Evolutionary conservation across 2,797 vertebrate species (phyloP).

Genomic region (Ispidina picta): DNA sequence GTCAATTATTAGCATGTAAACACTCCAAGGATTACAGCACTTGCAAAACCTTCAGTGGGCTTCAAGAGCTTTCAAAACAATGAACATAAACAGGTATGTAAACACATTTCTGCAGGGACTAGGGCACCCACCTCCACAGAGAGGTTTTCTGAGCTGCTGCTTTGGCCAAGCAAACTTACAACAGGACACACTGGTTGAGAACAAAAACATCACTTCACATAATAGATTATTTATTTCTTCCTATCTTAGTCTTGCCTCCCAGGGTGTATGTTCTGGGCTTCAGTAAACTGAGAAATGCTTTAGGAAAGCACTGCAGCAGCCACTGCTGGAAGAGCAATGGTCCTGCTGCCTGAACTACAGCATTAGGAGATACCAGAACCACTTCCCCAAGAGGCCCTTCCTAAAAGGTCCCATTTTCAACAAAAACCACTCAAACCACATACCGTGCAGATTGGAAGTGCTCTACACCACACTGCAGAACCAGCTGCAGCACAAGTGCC

Average conservation of each 20-base stretch:
- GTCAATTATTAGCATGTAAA: background rate
- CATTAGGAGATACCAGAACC: background rate
- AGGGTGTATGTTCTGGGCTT: background rate
- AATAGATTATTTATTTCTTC: fast-evolving
- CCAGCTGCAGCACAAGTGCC: background rate
- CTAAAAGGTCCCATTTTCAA: background rate
- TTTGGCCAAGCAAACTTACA: background rate
- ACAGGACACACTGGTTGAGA: background rate
- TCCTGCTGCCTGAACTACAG: fast-evolving
- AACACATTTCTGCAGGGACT: background rate
- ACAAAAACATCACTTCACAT: fast-evolving
- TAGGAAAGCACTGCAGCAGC: fast-evolving
- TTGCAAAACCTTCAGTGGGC: background rate
- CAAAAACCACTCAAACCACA: background rate
- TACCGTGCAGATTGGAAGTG: fast-evolving
- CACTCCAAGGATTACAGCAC: background rate
- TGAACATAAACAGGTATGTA: background rate
- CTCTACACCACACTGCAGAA: background rate
- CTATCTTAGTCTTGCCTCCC: background rate
- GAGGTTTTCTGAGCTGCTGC: background rate
- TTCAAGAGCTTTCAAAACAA: background rate
- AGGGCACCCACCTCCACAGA: background rate
- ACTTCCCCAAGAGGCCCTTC: background rate
- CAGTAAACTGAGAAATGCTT: background rate
- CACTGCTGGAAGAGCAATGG: background rate